phyloP scores from a whole-genome alignment of 2,888 invertebrate genomes.

The Heliconius cydno region DNA sequence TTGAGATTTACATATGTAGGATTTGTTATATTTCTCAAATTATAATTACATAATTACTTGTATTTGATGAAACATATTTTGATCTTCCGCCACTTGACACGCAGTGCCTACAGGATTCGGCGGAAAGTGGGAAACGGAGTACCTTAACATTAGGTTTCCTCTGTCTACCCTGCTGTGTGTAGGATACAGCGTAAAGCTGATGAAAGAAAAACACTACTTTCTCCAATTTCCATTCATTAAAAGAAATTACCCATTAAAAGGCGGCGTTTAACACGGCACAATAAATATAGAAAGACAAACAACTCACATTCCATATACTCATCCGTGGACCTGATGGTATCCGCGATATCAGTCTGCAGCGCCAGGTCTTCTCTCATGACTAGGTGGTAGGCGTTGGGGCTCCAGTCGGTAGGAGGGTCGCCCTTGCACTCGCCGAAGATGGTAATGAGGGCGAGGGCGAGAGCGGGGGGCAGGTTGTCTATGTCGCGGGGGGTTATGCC shows the following conservation, averaged over 20 bases:
- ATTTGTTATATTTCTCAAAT: too few relatives aligned
- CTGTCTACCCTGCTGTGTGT: too few relatives aligned
- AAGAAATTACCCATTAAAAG: not conserved
- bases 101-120: too few relatives aligned
- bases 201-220: too few relatives aligned
- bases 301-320: constrained; percentile 71
- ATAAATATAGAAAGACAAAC: too few relatives aligned
- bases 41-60: too few relatives aligned
- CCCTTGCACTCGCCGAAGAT: constrained; percentile 86
- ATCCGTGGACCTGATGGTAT: constrained; percentile 55
- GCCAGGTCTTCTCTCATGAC: constrained; percentile 89
- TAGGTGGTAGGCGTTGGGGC: constrained; percentile 87
- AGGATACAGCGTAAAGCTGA: too few relatives aligned
- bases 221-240: too few relatives aligned
- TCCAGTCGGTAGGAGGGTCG: constrained; percentile 89
- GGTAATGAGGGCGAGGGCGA: constrained; percentile 83
- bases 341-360: constrained; percentile 72
- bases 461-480: constrained; percentile 87
- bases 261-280: not conserved
- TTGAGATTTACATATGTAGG: not conserved
- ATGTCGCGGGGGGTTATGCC: constrained; percentile 87
- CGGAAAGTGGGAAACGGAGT: too few relatives aligned
- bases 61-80: too few relatives aligned
- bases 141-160: too few relatives aligned
- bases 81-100: too few relatives aligned